Base-by-base conservation (phyloP, 2,888 invertebrate species). In the Ypsolopha sequella region DNA sequence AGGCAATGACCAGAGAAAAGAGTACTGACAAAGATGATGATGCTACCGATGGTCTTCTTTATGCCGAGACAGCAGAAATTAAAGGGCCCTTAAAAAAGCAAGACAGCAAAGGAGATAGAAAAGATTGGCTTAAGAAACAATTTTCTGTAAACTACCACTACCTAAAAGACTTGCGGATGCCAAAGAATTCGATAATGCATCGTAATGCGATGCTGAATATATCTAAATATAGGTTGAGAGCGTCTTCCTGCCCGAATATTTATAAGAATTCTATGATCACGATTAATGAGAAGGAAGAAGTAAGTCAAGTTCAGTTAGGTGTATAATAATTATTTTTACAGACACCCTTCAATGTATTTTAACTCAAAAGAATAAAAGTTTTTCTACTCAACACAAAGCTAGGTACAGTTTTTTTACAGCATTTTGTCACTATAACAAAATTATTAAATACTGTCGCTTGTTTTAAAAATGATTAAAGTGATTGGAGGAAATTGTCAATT, bases 241-340 rank as follows among this genome's bases (percentile, higher is more conserved):
- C 96, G 1, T 95, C 95, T 2, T 96, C 96, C 45, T 97, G 97
- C 72, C 97, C 97, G 0, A 93, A 97, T 76, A 95, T 97, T 63
- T 95, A 92, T 68, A 90, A 93, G 61, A 95, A 95, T 69, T 95
- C 95, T n/a, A 95, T 95, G 93, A 93, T 93, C 48, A 93, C 94
- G 3, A 89, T 95, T 50, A 91, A 92, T 48, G 91, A 92, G 59
- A 92, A 93, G 64, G 90, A 90, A 64, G 93, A 94, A 88, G 94
- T 94, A 76, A 80, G 75, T 49, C 50, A 33, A 49, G 9, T 7
- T 11, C 41, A 41, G n/a, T n/a, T 11, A 11, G n/a, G 7, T 9
- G 48, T 7, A 13, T 24, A 7, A 10, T 11, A 43, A 24, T 41
- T 10, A 39, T 11, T 8, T 48, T 24, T 24, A 24, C 24, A 3